Evolutionary conservation across 2,113 vertebrate genomes (phyloP).

Genomic region (Lates calcarifer): DNA sequence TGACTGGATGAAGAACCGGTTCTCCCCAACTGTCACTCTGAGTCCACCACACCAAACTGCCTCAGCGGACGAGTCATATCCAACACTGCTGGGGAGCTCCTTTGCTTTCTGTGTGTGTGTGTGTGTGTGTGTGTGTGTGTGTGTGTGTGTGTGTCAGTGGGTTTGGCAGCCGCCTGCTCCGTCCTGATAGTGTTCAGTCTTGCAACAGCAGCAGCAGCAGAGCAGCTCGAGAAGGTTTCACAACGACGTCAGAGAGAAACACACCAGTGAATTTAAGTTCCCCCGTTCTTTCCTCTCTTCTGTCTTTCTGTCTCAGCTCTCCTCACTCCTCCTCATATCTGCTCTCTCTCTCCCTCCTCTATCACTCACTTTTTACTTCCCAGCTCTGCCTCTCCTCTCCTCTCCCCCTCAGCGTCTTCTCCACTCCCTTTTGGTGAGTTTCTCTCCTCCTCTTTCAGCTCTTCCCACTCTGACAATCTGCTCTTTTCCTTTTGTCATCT

Average conservation of each 20-base stretch:
- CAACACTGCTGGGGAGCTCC: slow-evolving; percentile 23
- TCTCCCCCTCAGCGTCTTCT: slow-evolving; percentile 32
- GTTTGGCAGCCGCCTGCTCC: slow-evolving; percentile 71
- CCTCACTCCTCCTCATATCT: neutral
- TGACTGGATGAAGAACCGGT: slow-evolving; percentile 28
- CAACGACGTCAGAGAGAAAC: neutral
- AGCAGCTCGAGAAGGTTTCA: slow-evolving; percentile 6
- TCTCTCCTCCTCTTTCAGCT: slow-evolving; percentile 60
- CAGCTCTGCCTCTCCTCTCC: neutral
- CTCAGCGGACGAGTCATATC: slow-evolving; percentile 59
- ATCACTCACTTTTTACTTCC: neutral
- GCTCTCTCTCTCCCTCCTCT: neutral
- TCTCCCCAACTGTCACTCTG: slow-evolving; percentile 46
- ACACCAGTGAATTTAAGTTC: neutral
- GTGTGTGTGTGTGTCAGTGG: slow-evolving; percentile 46
- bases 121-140: slow-evolving; percentile 42
- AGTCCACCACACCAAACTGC: slow-evolving; percentile 21
- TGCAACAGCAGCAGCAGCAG: slow-evolving; percentile 21
- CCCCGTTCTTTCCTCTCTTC: neutral
- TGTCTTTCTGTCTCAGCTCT: neutral
- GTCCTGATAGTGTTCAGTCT: slow-evolving; percentile 75
- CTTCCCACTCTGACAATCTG: slow-evolving; percentile 31
- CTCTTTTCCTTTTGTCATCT: slow-evolving; percentile 14
- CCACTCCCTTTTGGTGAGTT: slow-evolving; percentile 43
- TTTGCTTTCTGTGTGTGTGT: slow-evolving; percentile 1